Conservation (phyloP, 2,113 vertebrate species). For the Odocoileus hemionus region DNA sequence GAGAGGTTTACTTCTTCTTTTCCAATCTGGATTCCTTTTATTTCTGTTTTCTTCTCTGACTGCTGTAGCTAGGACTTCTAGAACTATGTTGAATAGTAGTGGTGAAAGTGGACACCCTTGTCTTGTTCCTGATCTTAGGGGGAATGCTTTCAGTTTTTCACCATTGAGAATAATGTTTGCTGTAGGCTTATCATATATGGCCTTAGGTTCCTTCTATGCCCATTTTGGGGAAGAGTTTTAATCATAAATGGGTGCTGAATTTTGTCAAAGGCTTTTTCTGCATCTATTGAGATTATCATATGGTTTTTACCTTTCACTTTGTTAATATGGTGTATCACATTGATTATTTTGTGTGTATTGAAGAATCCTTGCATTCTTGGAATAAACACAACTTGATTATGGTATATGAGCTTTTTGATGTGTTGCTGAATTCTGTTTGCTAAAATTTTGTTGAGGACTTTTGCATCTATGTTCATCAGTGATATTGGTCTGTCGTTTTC, state of each 20-base stretch:
- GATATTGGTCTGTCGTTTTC: background rate
- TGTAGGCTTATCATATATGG: background rate
- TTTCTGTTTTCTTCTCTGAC: background rate
- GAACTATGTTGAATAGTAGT: background rate
- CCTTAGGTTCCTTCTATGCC: background rate
- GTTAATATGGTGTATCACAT: background rate
- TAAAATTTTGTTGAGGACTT: background rate
- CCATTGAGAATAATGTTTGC: background rate
- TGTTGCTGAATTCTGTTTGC: background rate
- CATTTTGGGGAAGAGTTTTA: background rate
- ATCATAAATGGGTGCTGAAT: background rate
- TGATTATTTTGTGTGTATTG: fast-evolving
- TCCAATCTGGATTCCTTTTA: background rate
- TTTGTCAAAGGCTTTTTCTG: background rate
- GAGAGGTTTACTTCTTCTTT: background rate
- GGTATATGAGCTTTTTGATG: background rate
- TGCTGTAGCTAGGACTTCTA: background rate
- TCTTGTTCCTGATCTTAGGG: background rate
- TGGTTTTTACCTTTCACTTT: background rate
- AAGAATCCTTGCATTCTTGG: background rate
- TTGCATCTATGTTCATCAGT: background rate
- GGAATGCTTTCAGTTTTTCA: background rate
- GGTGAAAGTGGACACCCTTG: background rate
- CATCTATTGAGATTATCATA: background rate
- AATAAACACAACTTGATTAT: background rate